Conservation (phyloP, 2,888 invertebrate genomes). For the Oligia strigilis region DNA sequence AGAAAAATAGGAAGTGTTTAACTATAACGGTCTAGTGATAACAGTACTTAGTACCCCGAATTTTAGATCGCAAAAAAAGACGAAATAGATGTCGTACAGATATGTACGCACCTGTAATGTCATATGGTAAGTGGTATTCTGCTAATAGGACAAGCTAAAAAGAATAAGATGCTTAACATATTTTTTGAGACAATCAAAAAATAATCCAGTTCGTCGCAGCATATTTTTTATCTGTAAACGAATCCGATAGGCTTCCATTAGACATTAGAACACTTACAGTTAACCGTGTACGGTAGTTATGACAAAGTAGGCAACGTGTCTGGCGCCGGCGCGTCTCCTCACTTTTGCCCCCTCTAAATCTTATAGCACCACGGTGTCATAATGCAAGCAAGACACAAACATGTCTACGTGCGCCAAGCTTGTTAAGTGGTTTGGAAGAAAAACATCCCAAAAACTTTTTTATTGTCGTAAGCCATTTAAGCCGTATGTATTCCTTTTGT, state of each 20-base stretch:
- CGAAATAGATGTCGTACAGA: not conserved
- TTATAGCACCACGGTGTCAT: constrained; percentile 89
- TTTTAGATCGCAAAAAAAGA: not conserved
- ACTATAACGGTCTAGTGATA: constrained; percentile 1
- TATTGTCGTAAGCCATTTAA: constrained; percentile 88
- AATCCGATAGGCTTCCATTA: constrained; percentile 61
- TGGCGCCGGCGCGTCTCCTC: constrained; percentile 88
- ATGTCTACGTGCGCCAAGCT: constrained; percentile 90
- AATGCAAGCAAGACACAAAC: constrained; percentile 90
- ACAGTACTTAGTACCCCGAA: constrained; percentile 6
- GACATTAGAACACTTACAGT: constrained; percentile 69
- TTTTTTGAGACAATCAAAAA: not conserved
- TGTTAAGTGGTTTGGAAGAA: constrained; percentile 91
- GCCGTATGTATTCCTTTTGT: constrained; percentile 82
- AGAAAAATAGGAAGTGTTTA: constrained; percentile 4
- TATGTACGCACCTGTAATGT: not conserved
- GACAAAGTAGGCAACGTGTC: constrained; percentile 77
- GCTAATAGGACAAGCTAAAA: not conserved
- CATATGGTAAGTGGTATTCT: not conserved
- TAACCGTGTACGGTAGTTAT: constrained; percentile 76
- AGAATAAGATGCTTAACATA: not conserved
- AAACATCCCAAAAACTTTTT: constrained; percentile 90
- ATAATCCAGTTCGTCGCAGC: constrained; percentile 7
- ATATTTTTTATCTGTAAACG: constrained; percentile 27
- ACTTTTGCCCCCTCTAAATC: constrained; percentile 89